These are phyloP conservation scores for Plectrocnemia conspersa DNA, from an alignment of 1,140 invertebrate species.

Conservation along the genomic window DNA sequence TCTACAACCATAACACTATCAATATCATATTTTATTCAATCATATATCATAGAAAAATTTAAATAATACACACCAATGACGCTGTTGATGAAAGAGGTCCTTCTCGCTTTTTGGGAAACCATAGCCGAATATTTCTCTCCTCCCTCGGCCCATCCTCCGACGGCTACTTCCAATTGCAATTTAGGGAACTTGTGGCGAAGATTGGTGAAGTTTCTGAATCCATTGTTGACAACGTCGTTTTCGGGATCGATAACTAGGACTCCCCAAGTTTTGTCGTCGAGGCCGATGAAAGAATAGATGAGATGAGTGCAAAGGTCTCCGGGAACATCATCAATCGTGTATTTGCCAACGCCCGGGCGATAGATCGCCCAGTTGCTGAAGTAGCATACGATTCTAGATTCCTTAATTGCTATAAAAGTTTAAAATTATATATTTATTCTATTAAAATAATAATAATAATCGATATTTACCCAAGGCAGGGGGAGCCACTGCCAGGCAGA, in stretches of 20 bases:
- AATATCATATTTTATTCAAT: neutral
- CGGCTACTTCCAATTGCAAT: slow-evolving; percentile 72
- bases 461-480: too few relatives aligned
- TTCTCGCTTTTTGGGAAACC: slow-evolving; percentile 61
- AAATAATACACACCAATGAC: slow-evolving; percentile 69
- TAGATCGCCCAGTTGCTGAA: slow-evolving; percentile 90
- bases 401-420: slow-evolving; percentile 33
- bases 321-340: slow-evolving; percentile 77
- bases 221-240: slow-evolving; percentile 68
- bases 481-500: too few relatives aligned
- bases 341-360: slow-evolving; percentile 72
- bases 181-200: slow-evolving; percentile 66
- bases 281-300: slow-evolving; percentile 85
- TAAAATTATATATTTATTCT: too few relatives aligned
- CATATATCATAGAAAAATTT: too few relatives aligned
- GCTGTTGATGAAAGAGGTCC: slow-evolving; percentile 69
- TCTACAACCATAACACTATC: slow-evolving; percentile 45
- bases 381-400: slow-evolving; percentile 74
- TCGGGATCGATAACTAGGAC: slow-evolving; percentile 76
- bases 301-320: slow-evolving; percentile 79
- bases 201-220: slow-evolving; percentile 75
- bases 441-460: too few relatives aligned
- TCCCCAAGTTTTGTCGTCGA: slow-evolving; percentile 71
- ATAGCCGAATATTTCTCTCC: slow-evolving; percentile 79
- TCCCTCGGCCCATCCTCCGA: slow-evolving; percentile 85